These are phyloP conservation scores for Goniozus legneri DNA, from an alignment of 1,140 invertebrate genomes.

Conservation along the genomic window DNA sequence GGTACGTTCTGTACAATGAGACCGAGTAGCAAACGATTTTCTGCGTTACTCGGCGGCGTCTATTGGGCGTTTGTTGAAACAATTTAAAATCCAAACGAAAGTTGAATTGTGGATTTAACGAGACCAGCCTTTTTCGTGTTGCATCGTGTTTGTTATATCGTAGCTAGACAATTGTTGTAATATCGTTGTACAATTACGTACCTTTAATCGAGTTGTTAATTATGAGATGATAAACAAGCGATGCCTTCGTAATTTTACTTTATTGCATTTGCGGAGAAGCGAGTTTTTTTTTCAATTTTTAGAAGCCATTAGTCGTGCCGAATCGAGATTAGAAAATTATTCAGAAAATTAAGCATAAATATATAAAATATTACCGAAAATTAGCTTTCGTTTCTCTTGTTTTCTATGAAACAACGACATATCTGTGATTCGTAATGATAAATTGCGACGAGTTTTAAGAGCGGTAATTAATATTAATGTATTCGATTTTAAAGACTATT, in stretches of 20 bases:
- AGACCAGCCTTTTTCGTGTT: slow-evolving; percentile 8
- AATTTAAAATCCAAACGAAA: no score
- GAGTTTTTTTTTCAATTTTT: no score
- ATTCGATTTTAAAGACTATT: slow-evolving; percentile 5
- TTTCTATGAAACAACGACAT: slow-evolving; percentile 37
- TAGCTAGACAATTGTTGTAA: slow-evolving; percentile 18
- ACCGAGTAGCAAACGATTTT: slow-evolving; percentile 5
- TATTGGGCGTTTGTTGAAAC: no score
- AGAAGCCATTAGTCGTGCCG: no score
- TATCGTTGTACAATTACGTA: slow-evolving; percentile 20
- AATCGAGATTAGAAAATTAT: no score
- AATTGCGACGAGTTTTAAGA: slow-evolving; percentile 22
- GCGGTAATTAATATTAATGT: slow-evolving; percentile 20
- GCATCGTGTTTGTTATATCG: slow-evolving; percentile 16
- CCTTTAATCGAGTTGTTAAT: slow-evolving; percentile 14
- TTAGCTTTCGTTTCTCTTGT: slow-evolving; percentile 13
- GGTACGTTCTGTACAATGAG: slow-evolving; percentile 1
- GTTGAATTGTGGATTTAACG: no score
- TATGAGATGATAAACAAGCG: no score
- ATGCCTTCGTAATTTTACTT: slow-evolving; percentile 12
- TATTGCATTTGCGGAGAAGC: no score
- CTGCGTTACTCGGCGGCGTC: no score
- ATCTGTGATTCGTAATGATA: slow-evolving; percentile 39
- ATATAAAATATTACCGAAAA: no score
- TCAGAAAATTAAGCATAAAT: no score